Evolutionary conservation across 2,113 vertebrate species (phyloP), one percentile per base, ranked within the genome.

Genomic region (Nyctibius bracteatus): DNA sequence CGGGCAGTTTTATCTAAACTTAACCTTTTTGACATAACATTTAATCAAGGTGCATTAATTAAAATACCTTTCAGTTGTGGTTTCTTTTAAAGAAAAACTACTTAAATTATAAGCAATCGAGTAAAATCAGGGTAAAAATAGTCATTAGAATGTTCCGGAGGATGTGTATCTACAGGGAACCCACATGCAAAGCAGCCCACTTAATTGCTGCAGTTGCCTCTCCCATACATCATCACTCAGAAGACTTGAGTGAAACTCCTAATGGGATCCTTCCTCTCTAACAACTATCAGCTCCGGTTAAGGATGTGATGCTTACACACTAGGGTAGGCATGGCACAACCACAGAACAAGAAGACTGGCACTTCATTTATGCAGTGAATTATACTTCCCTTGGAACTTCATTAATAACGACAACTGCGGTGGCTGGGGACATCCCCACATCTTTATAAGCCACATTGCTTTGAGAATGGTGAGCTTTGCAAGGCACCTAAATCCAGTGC

Each of bases 331-430:
- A 72, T 6, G 3, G 31, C 22, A 59, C 35, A 88, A 47, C 6
- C 33, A 68, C 41, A 49, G 70, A 77, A 43, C 5, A 71, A 55
- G 30, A 82, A 2, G 14, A 57, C 0, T 13, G 19, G 8, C 20
- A 14, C 6, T 71, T 30, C 31, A 12, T 43, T 88, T 63, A 9
- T 22, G 24, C 46, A 71, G 49, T 28, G 44, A 86, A 61, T 61
- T 54, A 31, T 3, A 68, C 5, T 24, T 85, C 25, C 39, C 33
- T 44, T 44, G 35, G 51, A 49, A 66, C 21, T 51, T 66, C 33
- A 63, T 51, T 72, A 33, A 33, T 47, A 39, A 9, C 1, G 0
- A 33, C 2, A 16, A 49, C 28, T n/a, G 22, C 0, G 0, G 43
- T n/a, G 21, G 39, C 14, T 46, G 9, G 10, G 39, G 58, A 44